Evolutionary conservation across 2,797 vertebrate species (phyloP), one percentile per base, ranked within the genome.

Genomic region (Cossypha polioptera): DNA sequence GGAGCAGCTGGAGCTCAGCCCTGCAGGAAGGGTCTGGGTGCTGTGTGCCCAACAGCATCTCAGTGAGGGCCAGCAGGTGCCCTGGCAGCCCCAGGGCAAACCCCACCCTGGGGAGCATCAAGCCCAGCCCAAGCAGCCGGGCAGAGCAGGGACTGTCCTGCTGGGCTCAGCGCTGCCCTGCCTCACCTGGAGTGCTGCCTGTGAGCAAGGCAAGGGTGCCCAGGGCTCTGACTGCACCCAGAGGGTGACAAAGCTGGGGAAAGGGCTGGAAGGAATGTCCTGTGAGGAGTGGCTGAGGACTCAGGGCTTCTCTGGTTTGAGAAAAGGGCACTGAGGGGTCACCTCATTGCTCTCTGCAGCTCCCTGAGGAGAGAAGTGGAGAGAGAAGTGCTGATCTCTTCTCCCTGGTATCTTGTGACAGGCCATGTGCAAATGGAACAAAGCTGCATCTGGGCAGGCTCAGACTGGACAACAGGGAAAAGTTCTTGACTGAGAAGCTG

Each of bases 91-190:
- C 36, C 3, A n/a, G 16, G 19, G 15, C 47, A 88, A 81, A 15
- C 13, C 1, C 0, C 29, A 17, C 4, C 29, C 43, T 45, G 35
- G 51, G 13, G 10, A 21, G 29, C 53, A 8, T 3, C 35, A 69
- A 26, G 36, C 10, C 76, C 51, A 21, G 43, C 33, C 16, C 26
- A 9, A 36, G 11, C 43, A 57, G 50, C 1, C 0, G 1, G 55
- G 2, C 36, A 50, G 2, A 21, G 4, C 50, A 14, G 54, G 11
- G 28, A 42, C 26, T 11, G 48, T 29, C 10, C 55, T 38, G 48
- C 62, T 28, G 75, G 13, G 57, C 43, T 10, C 62, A 20, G 68
- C 0, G 1, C 21, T 40, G 62, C 9, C 6, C 17, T 5, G n/a
- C n/a, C 81, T 80, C 75, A 24, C 15, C 75, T 17, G 43, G 7